Evolutionary conservation across 2,888 invertebrate species (phyloP).

Genomic region (Ditula angustiorana): DNA sequence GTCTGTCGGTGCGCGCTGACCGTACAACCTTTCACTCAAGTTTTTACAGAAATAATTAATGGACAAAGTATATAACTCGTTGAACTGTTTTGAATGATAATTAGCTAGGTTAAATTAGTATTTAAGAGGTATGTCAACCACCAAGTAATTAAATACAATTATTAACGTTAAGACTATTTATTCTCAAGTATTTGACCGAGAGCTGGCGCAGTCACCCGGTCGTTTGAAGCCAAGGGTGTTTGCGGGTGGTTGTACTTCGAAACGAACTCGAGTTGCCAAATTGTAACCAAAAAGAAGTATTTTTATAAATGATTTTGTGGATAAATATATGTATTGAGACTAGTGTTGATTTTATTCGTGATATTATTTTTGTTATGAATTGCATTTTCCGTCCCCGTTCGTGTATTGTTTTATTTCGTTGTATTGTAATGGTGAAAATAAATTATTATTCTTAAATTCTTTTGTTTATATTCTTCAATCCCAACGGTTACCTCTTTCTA

Average conservation of each 20-base stretch:
- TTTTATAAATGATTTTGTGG: slow-evolving; percentile 60
- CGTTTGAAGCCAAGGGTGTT: neutral
- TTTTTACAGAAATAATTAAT: slow-evolving; percentile 16
- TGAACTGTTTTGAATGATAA: slow-evolving; percentile 30
- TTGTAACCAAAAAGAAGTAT: slow-evolving; percentile 69
- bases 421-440: slow-evolving; percentile 64
- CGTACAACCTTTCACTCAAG: neutral
- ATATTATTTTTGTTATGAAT: slow-evolving; percentile 42
- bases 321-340: slow-evolving; percentile 39
- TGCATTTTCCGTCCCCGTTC: slow-evolving; percentile 73
- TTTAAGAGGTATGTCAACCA: slow-evolving; percentile 21
- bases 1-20: no score
- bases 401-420: slow-evolving; percentile 56
- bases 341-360: slow-evolving; percentile 36
- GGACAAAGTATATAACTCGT: slow-evolving; percentile 37
- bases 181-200: slow-evolving; percentile 18
- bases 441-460: slow-evolving; percentile 28
- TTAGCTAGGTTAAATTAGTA: slow-evolving; percentile 17
- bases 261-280: slow-evolving; percentile 55
- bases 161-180: slow-evolving; percentile 36
- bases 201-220: slow-evolving; percentile 16
- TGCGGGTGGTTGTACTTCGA: slow-evolving; percentile 4
- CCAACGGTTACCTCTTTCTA: neutral
- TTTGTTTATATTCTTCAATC: neutral
- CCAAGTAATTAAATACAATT: slow-evolving; percentile 32